A percentile compares a stretch with the other conserved stretches of the same genome.
phyloP scores from a whole-genome alignment of 1,140 invertebrate species.

The Bombus terrestris region DNA sequence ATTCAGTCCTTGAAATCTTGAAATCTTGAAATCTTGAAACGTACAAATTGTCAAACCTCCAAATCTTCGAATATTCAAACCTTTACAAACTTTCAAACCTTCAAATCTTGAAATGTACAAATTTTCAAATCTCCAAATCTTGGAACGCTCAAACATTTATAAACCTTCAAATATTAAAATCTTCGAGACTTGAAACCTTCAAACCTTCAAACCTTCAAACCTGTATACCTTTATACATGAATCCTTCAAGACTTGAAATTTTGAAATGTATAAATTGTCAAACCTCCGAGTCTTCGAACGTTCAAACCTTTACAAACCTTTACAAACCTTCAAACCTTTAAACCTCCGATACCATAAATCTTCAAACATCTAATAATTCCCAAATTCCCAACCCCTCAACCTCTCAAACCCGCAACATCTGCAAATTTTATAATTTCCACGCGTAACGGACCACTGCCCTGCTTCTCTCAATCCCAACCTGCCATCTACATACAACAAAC shows the following conservation, averaged over 20 bases:
- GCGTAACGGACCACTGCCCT: too few species aligned
- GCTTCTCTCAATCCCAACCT: neutral
- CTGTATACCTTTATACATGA: too few species aligned
- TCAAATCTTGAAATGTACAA: too few species aligned
- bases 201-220: neutral
- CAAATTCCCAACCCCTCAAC: too few species aligned
- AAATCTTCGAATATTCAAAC: neutral
- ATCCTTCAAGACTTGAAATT: neutral
- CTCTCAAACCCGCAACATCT: too few species aligned
- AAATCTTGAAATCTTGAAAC: accelerated
- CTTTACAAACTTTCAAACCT: neutral
- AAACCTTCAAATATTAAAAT: neutral
- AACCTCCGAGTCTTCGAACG: too few species aligned
- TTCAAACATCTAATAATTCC: too few species aligned
- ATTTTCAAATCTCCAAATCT: neutral
- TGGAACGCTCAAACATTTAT: neutral
- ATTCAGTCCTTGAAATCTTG: accelerated
- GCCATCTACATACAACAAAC: neutral
- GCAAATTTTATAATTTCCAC: too few species aligned
- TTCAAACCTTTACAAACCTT: neutral
- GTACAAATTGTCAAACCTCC: too few species aligned
- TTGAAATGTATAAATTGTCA: too few species aligned
- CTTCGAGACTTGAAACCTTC: neutral
- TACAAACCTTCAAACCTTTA: neutral
- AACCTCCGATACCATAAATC: too few species aligned